Evolutionary conservation across 2,888 invertebrate species (phyloP), one percentile per base, ranked within the genome.

Genomic region (Caenorhabditis afra): DNA sequence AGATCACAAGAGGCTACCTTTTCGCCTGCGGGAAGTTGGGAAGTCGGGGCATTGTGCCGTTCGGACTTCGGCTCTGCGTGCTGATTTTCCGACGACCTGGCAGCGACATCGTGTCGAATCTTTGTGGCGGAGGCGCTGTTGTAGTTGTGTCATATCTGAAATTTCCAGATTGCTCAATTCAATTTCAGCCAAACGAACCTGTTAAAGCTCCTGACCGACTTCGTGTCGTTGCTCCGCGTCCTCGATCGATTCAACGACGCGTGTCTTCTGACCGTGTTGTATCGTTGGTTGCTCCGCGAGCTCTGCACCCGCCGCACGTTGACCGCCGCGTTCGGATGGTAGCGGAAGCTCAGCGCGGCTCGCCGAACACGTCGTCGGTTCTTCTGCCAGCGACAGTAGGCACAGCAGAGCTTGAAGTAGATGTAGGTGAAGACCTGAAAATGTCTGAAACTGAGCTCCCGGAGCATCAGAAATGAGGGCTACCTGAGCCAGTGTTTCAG

Each of bases 401-500:
- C 89, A 79, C 90, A 90, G 76, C 90, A 90, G 10, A 90, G 81
- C 86, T 89, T 91, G 78, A 91, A 90, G 85, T 92, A 92, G 77
- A 91, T 88, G 83, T 91, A 91, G 45, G 92, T 91, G 88, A 92
- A 92, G 11, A 92, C 89, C 87, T 88, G 75, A 45, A 84, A 22
- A 29, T 5, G 29, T n/a, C n/a, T n/a, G n/a, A 11, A 23, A 1
- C 16, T 3, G 29, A 29, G 18, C 12, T 1, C 37, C 5, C 20
- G 22, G 18, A 14, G 23, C 29, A 11, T 55, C 44, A 22, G 55
- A n/a, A 55, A 12, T 16, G 55, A 68, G 49, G 7, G 29, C 29
- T 23, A 89, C 87, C 78, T 92, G 91, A 4, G 92, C 92, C 77
- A 92, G 87, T 22, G 91, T 91, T 81, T 92, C 92, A n/a, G 92